phyloP scores from a whole-genome alignment of 1,140 invertebrate genomes.

The Polyergus mexicanus region DNA sequence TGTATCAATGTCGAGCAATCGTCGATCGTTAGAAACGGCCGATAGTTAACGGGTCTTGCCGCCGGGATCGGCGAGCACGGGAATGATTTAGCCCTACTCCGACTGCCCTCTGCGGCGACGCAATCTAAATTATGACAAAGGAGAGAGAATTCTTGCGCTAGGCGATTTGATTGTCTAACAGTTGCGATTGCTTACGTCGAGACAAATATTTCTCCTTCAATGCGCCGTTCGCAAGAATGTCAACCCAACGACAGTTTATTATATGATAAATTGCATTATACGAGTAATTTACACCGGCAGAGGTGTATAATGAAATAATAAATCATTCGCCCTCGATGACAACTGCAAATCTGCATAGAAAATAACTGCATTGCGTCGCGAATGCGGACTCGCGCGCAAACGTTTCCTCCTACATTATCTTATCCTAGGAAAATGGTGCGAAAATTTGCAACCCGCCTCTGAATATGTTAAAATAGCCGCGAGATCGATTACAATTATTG shows the following conservation, averaged over 20 bases:
- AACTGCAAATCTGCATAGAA: conserved; percentile 52
- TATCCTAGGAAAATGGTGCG: conserved; percentile 38
- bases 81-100: conserved; percentile 54
- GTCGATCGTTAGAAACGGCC: conserved; percentile 54
- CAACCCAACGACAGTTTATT: conserved; percentile 28
- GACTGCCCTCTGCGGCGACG: conserved; percentile 18
- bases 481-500: conserved; percentile 71
- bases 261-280: conserved; percentile 47
- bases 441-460: conserved; percentile 37
- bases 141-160: neutral
- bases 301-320: conserved; percentile 55
- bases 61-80: conserved; percentile 24
- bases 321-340: conserved; percentile 54
- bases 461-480: conserved; percentile 16
- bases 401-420: conserved; percentile 27
- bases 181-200: neutral
- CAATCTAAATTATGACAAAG: conserved; percentile 48
- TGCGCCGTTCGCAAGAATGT: conserved; percentile 19
- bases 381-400: neutral
- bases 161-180: conserved; percentile 22
- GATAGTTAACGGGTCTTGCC: conserved; percentile 56
- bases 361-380: conserved; percentile 1
- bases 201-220: neutral
- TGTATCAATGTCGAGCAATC: conserved; percentile 61
- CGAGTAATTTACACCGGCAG: conserved; percentile 41